A percentile compares a stretch with the other conserved stretches of the same genome.
These are phyloP conservation scores for silkworm (Bombyx mori) DNA, from an alignment of 1,140 invertebrate species.

Conservation along the genomic window ASM3026992v2 NC_085112.1:4451501-4452000, in stretches of 20 bases:
- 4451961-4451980: too few relatives aligned
- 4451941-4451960: too few relatives aligned
- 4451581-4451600: conserved; percentile 49
- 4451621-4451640: conserved; percentile 48
- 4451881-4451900: background rate
- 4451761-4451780: too few relatives aligned
- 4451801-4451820: background rate
- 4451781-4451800: background rate
- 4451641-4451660: conserved; percentile 35
- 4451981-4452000: too few relatives aligned
- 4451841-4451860: background rate
- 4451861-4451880: background rate
- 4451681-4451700: conserved; percentile 36
- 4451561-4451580: conserved; percentile 52
- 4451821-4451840: background rate
- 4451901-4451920: background rate
- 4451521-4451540: too few relatives aligned
- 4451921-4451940: background rate
- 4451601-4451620: conserved; percentile 38
- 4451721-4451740: conserved; percentile 34
- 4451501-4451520: too few relatives aligned
- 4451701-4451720: conserved; percentile 41
- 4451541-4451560: conserved; percentile 15
- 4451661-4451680: conserved; percentile 37
- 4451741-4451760: background rate